Evolutionary conservation across 1,140 invertebrate genomes (phyloP).

Genomic region (Prorops nasuta): DNA sequence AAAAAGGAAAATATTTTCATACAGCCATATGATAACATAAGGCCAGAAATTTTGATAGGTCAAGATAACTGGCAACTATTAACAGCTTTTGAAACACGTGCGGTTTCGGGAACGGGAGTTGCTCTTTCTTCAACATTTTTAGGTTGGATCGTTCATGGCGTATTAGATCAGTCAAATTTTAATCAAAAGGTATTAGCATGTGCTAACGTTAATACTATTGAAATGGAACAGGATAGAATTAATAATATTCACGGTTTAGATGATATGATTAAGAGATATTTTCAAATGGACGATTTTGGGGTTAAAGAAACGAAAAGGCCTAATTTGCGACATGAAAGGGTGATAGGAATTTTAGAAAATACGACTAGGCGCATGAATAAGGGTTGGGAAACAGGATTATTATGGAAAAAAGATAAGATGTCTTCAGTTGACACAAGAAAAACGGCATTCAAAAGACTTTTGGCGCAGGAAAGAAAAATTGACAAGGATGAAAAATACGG

Average conservation of each 20-base stretch:
- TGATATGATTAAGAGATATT: neutral
- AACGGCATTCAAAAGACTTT: constrained; percentile 5
- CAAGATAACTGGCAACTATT: constrained; percentile 14
- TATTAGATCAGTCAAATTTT: constrained; percentile 4
- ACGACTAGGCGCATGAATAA: neutral
- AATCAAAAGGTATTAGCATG: neutral
- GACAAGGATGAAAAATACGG: constrained; percentile 6
- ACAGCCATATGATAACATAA: neutral
- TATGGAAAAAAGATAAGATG: constrained; percentile 10
- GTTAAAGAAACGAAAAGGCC: neutral
- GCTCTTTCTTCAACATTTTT: neutral
- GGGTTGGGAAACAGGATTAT: constrained; percentile 19
- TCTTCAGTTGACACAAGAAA: constrained; percentile 3
- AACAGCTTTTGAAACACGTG: neutral
- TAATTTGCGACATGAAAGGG: neutral
- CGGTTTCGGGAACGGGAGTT: neutral
- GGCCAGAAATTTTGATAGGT: constrained; percentile 5
- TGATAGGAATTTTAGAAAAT: neutral
- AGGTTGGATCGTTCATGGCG: constrained; percentile 17
- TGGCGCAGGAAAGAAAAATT: constrained; percentile 12
- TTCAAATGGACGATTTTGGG: neutral
- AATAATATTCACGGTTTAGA: neutral
- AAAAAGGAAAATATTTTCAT: neutral
- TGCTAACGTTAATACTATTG: neutral
- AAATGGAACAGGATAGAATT: neutral